Base-by-base conservation (phyloP, 2,888 invertebrate genomes). In the Lepeophtheirus nordmannii region DNA sequence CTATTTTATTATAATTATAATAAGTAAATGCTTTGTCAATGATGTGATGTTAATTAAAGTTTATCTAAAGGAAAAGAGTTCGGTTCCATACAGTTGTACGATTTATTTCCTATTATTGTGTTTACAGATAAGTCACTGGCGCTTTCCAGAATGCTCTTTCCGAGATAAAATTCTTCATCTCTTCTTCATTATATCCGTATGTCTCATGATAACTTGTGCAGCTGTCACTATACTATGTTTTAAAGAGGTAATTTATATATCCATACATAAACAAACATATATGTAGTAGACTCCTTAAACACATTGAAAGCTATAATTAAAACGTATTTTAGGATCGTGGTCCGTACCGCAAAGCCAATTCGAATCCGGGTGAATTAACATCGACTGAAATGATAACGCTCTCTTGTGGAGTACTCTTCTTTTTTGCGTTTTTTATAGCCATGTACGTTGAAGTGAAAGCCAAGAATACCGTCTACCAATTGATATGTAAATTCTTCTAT, bases 361-460 rank as follows among this genome's bases (percentile, higher is more conserved):
- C 39, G 17, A 38, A 62, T 41, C 62, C 7, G 10, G 62, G 62
- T n/a, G 74, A 76, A 68, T 73, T 78, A 67, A 77, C 76, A 0
- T 72, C 74, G 11, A 76, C 77, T 57, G 80, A 80, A 70, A 74
- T 79, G 39, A 75, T 78, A 57, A 79, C 80, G 1, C 73, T 80
- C 23, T 74, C 76, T 5, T 79, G 79, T 69, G 79, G 79, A 0
- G 76, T 80, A 12, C 73, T 79, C 61, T 81, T 80, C 72, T 78
- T 80, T 69, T 74, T 78, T 41, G 78, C 80, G 11, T 80, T 80
- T 70, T 80, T 80, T 71, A 73, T 79, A 30, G 80, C 80, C 62
- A 78, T 80, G 74, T 78, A 80, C 68, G 79, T 78, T 20, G 78
- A 80, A 72, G 78, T 80, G 56, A 80, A 79, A 71, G 78, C 78